phyloP scores from a whole-genome alignment of 2,888 invertebrate species.

The Volucella bombylans region DNA sequence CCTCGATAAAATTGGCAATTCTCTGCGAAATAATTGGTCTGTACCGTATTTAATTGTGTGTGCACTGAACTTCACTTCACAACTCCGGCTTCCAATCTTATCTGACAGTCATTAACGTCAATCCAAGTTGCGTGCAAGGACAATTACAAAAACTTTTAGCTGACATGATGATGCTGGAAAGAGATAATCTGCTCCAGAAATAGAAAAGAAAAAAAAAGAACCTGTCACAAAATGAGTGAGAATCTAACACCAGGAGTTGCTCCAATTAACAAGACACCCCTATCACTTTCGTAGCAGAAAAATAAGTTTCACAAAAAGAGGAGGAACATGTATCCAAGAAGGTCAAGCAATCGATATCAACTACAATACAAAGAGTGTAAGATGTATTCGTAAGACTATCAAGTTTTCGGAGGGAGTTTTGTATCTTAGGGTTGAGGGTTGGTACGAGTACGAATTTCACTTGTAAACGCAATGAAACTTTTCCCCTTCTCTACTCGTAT shows the following conservation, averaged over 20 bases:
- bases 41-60: conserved; percentile 63
- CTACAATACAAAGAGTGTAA: not conserved
- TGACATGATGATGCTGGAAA: conserved; percentile 6
- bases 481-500: not conserved
- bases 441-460: conserved; percentile 38
- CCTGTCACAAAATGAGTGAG: conserved; percentile 69
- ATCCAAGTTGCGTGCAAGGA: conserved; percentile 68
- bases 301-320: conserved; percentile 6
- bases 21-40: conserved; percentile 65
- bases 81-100: conserved; percentile 41
- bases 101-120: conserved; percentile 70
- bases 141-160: conserved; percentile 60
- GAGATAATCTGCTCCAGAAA: conserved; percentile 48
- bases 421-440: conserved; percentile 25
- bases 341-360: conserved; percentile 41
- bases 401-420: conserved; percentile 1
- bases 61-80: conserved; percentile 25
- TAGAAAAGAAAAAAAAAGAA: conserved; percentile 14
- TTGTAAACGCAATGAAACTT: conserved; percentile 57
- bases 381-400: not conserved
- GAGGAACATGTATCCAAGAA: conserved; percentile 31
- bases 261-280: conserved; percentile 68
- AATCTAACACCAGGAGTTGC: conserved; percentile 62
- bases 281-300: conserved; percentile 26
- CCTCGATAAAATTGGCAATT: conserved; percentile 59